A percentile compares a stretch with the other conserved stretches of the same genome.
Conservation (phyloP, 2,113 vertebrate species). For the Ceratotherium simum region DNA sequence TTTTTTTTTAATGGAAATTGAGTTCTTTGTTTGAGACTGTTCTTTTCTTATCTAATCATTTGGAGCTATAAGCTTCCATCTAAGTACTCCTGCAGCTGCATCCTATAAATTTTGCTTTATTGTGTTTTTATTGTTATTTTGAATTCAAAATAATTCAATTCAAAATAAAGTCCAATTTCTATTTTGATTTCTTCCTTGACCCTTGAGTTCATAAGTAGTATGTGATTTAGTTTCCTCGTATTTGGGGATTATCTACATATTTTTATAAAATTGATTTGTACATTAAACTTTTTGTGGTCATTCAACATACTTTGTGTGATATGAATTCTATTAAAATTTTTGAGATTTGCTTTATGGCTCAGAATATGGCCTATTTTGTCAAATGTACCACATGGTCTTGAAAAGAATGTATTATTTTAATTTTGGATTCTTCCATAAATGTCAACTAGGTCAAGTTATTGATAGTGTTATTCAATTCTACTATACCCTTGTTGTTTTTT, state of each 20-base stretch:
- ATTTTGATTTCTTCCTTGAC: not conserved
- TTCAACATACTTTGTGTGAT: not conserved
- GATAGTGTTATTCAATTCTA: not conserved
- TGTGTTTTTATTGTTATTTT: slow-evolving; percentile 2
- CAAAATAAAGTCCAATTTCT: not conserved
- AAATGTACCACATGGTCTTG: not conserved
- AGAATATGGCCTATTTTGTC: not conserved
- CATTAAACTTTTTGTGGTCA: not conserved
- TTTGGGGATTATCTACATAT: not conserved
- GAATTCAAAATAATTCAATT: not conserved
- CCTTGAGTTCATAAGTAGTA: not conserved
- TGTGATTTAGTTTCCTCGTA: not conserved
- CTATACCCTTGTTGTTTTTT: not conserved
- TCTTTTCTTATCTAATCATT: not conserved
- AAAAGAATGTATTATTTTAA: not conserved
- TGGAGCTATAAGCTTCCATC: not conserved
- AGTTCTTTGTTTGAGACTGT: not conserved
- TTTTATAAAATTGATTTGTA: not conserved
- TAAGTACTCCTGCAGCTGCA: not conserved
- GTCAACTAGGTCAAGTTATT: not conserved
- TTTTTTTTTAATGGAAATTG: not conserved
- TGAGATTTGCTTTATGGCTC: not conserved
- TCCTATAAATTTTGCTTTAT: not conserved
- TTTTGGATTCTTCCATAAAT: not conserved
- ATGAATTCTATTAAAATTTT: not conserved